phyloP scores from a whole-genome alignment of 2,888 invertebrate genomes.

The Nomada ruficornis region DNA sequence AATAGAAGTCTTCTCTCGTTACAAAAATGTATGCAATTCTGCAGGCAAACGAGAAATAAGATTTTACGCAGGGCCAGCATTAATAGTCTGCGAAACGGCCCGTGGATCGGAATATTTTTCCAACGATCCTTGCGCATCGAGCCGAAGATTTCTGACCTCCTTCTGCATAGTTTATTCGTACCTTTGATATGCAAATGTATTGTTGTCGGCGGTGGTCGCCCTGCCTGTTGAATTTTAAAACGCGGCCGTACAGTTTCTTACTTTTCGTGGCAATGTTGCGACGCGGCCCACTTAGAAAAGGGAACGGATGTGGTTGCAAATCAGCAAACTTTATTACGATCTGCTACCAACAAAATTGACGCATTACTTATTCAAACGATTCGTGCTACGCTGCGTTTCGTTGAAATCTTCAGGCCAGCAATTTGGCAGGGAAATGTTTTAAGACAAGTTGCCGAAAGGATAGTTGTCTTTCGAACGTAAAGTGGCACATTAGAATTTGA shows the following conservation, averaged over 20 bases:
- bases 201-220: conserved; percentile 49
- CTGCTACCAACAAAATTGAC: neutral
- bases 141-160: conserved; percentile 58
- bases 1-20: no score
- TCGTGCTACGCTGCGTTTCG: neutral
- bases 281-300: conserved; percentile 45
- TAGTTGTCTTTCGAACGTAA: no score
- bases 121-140: conserved; percentile 39
- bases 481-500: no score
- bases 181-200: conserved; percentile 67
- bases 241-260: conserved; percentile 29
- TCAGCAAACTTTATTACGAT: neutral
- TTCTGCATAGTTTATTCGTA: conserved; percentile 58
- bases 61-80: no score
- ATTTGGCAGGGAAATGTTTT: neutral
- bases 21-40: no score
- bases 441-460: no score
- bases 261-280: conserved; percentile 22
- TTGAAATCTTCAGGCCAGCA: neutral
- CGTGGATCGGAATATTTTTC: conserved; percentile 46
- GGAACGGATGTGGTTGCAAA: conserved; percentile 27
- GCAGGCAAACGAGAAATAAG: no score
- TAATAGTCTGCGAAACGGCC: neutral
- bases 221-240: conserved; percentile 60
- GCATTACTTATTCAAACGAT: conserved; percentile 5